Base-by-base conservation (phyloP, 2,113 vertebrate genomes). In the Ceratotherium simum region DNA sequence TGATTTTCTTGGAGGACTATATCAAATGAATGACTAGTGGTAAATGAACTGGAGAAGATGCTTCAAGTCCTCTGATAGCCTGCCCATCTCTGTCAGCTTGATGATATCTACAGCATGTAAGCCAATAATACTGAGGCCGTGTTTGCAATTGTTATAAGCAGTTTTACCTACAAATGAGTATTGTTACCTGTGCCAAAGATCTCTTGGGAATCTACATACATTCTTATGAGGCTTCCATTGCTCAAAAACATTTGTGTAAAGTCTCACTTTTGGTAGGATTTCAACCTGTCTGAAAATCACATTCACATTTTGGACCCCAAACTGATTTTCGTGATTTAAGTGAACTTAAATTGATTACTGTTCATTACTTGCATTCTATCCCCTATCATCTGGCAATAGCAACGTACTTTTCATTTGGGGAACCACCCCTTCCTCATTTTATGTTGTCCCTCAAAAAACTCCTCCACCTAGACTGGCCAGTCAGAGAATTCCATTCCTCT, bases 231-330 rank as follows among this genome's bases (percentile, higher is more conserved):
- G 5, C 6, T 69, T 91, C 56, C 11, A 17, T 46, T 72, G 51
- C 29, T 90, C 46, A 85, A 6, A 90, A 67, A 80, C 10, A 48
- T 60, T 62, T 54, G 60, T 58, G 17, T 27, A 2, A 58, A 73
- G 21, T 96, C 86, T 31, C 62, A 31, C 25, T 83, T 96, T 78
- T 58, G 31, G 54, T 7, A 69, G 48, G 23, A 67, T 16, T 94
- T 97, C 67, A 94, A 54, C 48, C 5, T 91, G 7, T 86, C 73
- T 92, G 73, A 85, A 46, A 88, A 86, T 78, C n/a, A 14, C 62
- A 70, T 73, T 90, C 29, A 82, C 62, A 42, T 73, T 90, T 84
- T 48, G 13, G 8, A 5, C 16, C 14, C 46, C 27, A 92, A 48
- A 82, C 18, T 73, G 82, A 90, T 72, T 90, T 85, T 78, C 67